Evolutionary conservation across 2,888 invertebrate genomes (phyloP), one percentile per base, ranked within the genome.

Genomic region (Idaea biselata): DNA sequence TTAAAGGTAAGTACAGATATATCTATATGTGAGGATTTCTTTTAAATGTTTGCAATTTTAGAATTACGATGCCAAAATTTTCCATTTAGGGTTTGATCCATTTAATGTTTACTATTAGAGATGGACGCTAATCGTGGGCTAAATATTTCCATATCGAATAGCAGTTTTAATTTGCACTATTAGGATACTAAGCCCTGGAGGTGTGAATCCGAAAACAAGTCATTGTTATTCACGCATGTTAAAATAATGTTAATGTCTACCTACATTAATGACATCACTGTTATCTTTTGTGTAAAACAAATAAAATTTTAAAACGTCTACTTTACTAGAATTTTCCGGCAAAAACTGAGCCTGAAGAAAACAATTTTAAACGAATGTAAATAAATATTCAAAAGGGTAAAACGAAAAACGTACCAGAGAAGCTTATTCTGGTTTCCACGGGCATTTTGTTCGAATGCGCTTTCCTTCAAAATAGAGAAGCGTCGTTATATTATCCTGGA

Each of bases 391-490:
- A 44, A 44, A 33, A 25, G 25, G 25, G 5, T 25, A 3, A 25
- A 44, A 44, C 11, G 18, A 17, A 14, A 60, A 67, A 89, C 92
- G 91, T 72, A 92, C 92, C 92, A 72, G 91, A 91, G 79, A 91
- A 92, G 84, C 91, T 91, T 71, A 91, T 91, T 88, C 79, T 91
- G 70, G 91, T 90, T 86, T 91, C 91, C 70, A 89, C 91, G 72
- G 92, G 92, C 92, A 91, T 91, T 74, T 81, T 87, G 68, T 66
- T 64, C 59, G 60, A 57, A 62, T 68, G 71, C 61, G 66, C 65
- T 64, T 63, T 17, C 63, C 60, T 63, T 5, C 25, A 25, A 25
- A 25, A 69, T 67, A 63, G 67, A 59, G 58, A 67, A 69, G 73
- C 69, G 58, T 65, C 64, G 62, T 63, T 68, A 61, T 69, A 62